Evolutionary conservation across 92 coral and sea anemone genomes (phyloP).

Genomic region (Nematostella vectensis): DNA sequence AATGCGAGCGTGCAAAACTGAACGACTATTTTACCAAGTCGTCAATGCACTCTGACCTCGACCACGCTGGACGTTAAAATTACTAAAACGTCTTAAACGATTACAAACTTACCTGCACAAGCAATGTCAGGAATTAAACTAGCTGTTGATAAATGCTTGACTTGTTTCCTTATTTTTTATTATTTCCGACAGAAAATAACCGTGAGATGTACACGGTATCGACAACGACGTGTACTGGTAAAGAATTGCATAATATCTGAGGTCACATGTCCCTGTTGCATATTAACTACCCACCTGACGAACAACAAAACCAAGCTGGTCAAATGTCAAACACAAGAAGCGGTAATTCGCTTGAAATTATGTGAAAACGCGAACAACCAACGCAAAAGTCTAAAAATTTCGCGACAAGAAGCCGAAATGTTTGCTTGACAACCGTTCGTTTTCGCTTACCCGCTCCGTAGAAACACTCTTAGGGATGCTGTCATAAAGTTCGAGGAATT

Average conservation of each 20-base stretch:
- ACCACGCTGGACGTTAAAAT: constrained; percentile 9
- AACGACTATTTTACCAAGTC: neutral
- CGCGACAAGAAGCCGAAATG: too few relatives aligned
- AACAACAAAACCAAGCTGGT: constrained; percentile 17
- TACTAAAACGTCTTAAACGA: neutral
- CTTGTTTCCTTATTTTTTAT: neutral
- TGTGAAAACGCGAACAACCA: neutral
- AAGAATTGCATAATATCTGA: constrained; percentile 24
- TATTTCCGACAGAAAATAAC: neutral
- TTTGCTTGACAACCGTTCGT: too few relatives aligned
- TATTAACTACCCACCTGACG: constrained; percentile 12
- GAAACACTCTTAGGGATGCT: constrained; percentile 67
- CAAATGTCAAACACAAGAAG: neutral
- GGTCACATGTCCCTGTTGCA: constrained; percentile 39
- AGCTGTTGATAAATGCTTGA: neutral
- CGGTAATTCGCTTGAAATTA: neutral
- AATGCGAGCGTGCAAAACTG: neutral
- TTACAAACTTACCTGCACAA: constrained; percentile 3
- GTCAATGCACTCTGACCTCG: constrained; percentile 6
- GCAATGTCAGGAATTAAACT: too few relatives aligned
- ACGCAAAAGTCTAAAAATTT: too few relatives aligned
- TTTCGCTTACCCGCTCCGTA: constrained; percentile 55
- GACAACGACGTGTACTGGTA: neutral
- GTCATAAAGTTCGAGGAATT: constrained; percentile 85
- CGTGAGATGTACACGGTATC: neutral